Conservation (phyloP, 2,888 invertebrate genomes). For the Adelognathus sp. region DNA sequence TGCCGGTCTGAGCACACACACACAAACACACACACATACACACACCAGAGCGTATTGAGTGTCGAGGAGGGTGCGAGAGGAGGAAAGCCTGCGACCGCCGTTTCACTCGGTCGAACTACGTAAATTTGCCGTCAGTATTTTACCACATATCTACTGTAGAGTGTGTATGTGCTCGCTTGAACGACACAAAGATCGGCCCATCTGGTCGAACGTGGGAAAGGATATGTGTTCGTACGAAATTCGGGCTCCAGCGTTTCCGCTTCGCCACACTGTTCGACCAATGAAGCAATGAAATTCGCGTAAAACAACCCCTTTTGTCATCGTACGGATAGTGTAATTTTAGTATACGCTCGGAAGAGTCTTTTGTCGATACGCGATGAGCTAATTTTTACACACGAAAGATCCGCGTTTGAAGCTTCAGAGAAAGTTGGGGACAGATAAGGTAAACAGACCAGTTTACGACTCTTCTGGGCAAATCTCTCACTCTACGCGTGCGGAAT, state of each 20-base stretch:
- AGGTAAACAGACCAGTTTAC: too few species aligned
- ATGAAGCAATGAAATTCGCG: background rate
- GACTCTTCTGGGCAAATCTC: too few species aligned
- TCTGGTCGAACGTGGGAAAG: slow-evolving; percentile 75
- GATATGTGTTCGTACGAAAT: slow-evolving; percentile 65
- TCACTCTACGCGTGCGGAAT: too few species aligned
- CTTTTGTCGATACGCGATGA: background rate
- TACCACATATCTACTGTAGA: background rate
- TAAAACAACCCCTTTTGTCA: background rate
- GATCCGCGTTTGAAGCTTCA: background rate
- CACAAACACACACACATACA: too few species aligned
- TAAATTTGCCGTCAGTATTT: slow-evolving; percentile 1
- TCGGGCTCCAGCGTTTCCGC: slow-evolving; percentile 61
- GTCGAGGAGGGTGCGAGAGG: slow-evolving; percentile 28
- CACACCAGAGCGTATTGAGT: slow-evolving; percentile 15
- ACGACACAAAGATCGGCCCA: slow-evolving; percentile 70
- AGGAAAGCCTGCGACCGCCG: slow-evolving; percentile 6
- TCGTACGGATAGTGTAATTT: background rate
- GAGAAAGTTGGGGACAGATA: background rate
- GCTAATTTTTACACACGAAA: background rate
- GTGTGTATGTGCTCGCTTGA: slow-evolving; percentile 18
- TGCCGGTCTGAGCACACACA: slow-evolving; percentile 13
- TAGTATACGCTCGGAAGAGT: background rate
- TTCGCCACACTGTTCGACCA: slow-evolving; percentile 25
- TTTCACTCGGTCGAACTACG: slow-evolving; percentile 22